These are phyloP conservation scores for Morpho deidamia DNA, from an alignment of 2,888 invertebrate species.

Conservation along the genomic window DNA sequence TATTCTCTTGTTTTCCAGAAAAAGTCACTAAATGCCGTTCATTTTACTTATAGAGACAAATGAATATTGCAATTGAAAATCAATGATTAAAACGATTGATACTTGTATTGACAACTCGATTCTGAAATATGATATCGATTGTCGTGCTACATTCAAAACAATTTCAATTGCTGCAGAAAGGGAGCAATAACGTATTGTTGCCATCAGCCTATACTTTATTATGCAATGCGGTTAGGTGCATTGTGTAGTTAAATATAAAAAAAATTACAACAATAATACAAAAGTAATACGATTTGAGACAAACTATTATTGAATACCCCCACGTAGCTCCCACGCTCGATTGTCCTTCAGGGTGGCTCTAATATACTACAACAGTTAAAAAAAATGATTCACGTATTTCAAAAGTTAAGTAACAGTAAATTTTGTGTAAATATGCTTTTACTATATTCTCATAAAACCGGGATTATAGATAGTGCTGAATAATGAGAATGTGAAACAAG, in stretches of 20 bases:
- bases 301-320: conserved; percentile 62
- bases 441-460: no score
- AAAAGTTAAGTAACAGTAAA: background rate
- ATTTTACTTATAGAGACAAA: no score
- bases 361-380: conserved; percentile 29
- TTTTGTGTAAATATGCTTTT: background rate
- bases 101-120: conserved; percentile 7
- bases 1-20: no score
- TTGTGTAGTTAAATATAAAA: conserved; percentile 44
- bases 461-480: no score
- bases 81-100: background rate
- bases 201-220: conserved; percentile 34
- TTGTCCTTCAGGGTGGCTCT: conserved; percentile 48
- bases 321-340: conserved; percentile 63
- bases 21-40: no score
- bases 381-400: conserved; percentile 22
- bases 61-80: background rate
- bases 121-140: conserved; percentile 21
- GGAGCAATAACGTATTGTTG: conserved; percentile 38
- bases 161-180: conserved; percentile 39
- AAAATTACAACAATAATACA: conserved; percentile 59
- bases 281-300: conserved; percentile 63
- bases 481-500: no score
- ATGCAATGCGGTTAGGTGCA: conserved; percentile 47
- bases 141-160: conserved; percentile 22